Conservation (phyloP, 2,888 invertebrate species). For the Pseudococcus viburni region DNA sequence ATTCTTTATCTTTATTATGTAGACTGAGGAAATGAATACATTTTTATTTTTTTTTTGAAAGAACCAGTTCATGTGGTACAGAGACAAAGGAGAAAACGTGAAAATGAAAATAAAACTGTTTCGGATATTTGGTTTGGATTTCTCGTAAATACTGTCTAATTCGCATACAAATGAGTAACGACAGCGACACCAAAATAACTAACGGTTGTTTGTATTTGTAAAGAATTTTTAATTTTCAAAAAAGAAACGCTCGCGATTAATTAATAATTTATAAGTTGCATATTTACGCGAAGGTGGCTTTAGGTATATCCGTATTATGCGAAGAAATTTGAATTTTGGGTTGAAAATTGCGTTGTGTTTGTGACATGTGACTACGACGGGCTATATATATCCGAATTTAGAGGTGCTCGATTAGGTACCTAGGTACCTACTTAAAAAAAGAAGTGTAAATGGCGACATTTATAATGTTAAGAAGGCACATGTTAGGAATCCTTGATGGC, state of each 20-base stretch:
- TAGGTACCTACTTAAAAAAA: too few species aligned
- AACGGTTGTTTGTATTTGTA: not conserved
- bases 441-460: too few species aligned
- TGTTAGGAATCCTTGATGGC: too few species aligned
- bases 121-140: not conserved
- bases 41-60: not conserved
- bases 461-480: too few species aligned
- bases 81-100: not conserved
- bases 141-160: not conserved
- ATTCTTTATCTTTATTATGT: not conserved
- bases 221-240: not conserved
- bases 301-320: not conserved
- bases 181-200: not conserved
- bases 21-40: not conserved
- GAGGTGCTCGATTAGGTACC: too few species aligned
- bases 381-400: not conserved
- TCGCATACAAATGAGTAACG: not conserved
- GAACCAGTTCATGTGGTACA: not conserved
- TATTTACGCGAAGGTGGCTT: not conserved
- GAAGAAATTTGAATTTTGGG: not conserved
- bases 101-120: not conserved
- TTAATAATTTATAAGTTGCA: conserved; percentile 14
- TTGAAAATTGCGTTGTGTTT: not conserved
- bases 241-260: not conserved
- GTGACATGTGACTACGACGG: not conserved